Evolutionary conservation across 2,888 invertebrate species (phyloP).

Genomic region (Diadegma fenestrale): DNA sequence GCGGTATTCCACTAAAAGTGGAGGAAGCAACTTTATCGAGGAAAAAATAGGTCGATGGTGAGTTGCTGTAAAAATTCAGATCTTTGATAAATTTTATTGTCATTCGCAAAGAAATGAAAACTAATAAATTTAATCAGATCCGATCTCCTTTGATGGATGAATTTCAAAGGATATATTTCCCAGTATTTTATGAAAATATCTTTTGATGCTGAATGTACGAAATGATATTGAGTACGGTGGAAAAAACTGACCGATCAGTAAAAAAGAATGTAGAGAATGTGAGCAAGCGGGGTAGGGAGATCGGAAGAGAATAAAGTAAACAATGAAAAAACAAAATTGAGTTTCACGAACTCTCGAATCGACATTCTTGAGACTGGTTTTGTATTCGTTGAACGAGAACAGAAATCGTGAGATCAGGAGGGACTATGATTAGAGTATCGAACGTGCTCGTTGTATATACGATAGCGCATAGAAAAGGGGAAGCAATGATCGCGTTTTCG

Average conservation of each 20-base stretch:
- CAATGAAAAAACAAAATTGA: constrained; percentile 71
- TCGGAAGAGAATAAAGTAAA: constrained; percentile 52
- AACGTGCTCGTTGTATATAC: constrained; percentile 34
- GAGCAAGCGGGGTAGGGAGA: neutral
- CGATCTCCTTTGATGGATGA: neutral
- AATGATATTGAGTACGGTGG: constrained; percentile 3
- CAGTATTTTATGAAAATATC: constrained; percentile 15
- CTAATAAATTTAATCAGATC: neutral
- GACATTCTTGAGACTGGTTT: constrained; percentile 69
- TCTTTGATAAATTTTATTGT: neutral
- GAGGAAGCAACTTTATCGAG: neutral
- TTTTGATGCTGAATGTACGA: constrained; percentile 24
- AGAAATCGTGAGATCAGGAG: constrained; percentile 58
- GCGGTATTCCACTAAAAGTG: neutral
- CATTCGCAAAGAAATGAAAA: neutral
- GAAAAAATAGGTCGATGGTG: neutral
- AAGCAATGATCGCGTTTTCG: constrained; percentile 26
- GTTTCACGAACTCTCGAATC: constrained; percentile 71
- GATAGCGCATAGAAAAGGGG: neutral
- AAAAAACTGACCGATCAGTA: neutral
- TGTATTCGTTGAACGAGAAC: constrained; percentile 71
- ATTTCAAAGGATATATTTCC: neutral
- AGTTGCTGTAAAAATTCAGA: neutral
- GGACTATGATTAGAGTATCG: constrained; percentile 32
- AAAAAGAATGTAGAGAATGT: neutral